Conservation (phyloP, 2,113 vertebrate genomes). For the Danionella cerebrum region DNA sequence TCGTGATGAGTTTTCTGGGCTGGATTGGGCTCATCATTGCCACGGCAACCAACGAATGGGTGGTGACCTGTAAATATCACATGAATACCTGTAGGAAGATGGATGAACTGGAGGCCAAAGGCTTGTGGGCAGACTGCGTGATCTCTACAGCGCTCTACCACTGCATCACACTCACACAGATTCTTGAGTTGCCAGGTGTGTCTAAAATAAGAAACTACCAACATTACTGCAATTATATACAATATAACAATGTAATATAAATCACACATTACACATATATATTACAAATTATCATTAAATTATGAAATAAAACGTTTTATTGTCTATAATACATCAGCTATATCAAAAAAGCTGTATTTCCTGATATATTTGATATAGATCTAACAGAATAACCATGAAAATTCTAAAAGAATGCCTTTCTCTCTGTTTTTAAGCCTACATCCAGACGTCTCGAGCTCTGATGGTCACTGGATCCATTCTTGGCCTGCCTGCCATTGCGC, state of each 20-base stretch:
- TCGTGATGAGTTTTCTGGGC: slow-evolving; percentile 78
- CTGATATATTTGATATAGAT: no score
- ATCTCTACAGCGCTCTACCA: slow-evolving; percentile 85
- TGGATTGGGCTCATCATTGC: slow-evolving; percentile 89
- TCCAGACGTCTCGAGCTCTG: slow-evolving; percentile 87
- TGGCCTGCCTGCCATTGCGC: slow-evolving; percentile 79
- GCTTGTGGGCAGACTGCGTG: slow-evolving; percentile 91
- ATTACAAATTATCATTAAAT: no score
- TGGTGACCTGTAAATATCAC: slow-evolving; percentile 83
- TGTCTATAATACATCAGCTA: no score
- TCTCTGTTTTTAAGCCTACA: slow-evolving; percentile 68
- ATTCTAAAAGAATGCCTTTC: not conserved
- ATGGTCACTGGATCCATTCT: slow-evolving; percentile 87
- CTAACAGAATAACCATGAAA: no score
- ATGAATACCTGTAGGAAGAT: slow-evolving; percentile 86
- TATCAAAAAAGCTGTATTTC: no score
- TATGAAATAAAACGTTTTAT: no score
- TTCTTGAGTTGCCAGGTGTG: slow-evolving; percentile 89
- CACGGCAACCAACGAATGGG: slow-evolving; percentile 92
- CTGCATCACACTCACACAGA: slow-evolving; percentile 83
- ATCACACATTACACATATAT: no score
- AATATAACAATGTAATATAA: no score
- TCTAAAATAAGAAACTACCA: not conserved
- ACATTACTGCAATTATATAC: not conserved
- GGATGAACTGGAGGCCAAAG: slow-evolving; percentile 83